Conservation (phyloP, 2,888 invertebrate species). For the Calliphora vomitoria region DNA sequence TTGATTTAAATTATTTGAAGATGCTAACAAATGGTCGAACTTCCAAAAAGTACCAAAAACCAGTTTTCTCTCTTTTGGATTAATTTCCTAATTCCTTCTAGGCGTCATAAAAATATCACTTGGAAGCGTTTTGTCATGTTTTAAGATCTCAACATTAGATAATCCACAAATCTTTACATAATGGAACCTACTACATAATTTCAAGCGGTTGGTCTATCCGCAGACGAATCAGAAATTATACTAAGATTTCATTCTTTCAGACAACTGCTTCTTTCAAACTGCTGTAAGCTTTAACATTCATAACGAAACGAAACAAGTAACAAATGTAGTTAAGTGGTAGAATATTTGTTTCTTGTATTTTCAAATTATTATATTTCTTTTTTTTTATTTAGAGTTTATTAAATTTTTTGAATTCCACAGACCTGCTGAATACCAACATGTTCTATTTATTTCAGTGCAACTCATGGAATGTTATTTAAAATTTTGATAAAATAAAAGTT, state of each 20-base stretch:
- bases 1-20: too few relatives aligned
- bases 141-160: too few relatives aligned
- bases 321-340: constrained; percentile 17
- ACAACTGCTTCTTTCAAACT: background rate
- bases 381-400: constrained; percentile 27
- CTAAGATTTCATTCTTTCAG: background rate
- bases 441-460: background rate
- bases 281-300: constrained; percentile 1
- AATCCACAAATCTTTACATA: too few relatives aligned
- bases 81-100: too few relatives aligned
- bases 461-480: constrained; percentile 7
- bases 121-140: too few relatives aligned
- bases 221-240: background rate
- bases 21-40: too few relatives aligned
- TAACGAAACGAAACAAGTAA: constrained; percentile 23
- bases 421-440: constrained; percentile 3
- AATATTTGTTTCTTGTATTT: constrained; percentile 11
- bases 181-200: too few relatives aligned
- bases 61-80: too few relatives aligned
- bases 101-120: too few relatives aligned
- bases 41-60: too few relatives aligned
- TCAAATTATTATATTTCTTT: background rate
- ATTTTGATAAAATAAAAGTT: constrained; percentile 14
- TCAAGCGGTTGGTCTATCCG: too few relatives aligned
- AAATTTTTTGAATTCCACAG: constrained; percentile 37